Evolutionary conservation across 2,113 vertebrate species (phyloP).

Genomic region (Gymnorhina tibicen): DNA sequence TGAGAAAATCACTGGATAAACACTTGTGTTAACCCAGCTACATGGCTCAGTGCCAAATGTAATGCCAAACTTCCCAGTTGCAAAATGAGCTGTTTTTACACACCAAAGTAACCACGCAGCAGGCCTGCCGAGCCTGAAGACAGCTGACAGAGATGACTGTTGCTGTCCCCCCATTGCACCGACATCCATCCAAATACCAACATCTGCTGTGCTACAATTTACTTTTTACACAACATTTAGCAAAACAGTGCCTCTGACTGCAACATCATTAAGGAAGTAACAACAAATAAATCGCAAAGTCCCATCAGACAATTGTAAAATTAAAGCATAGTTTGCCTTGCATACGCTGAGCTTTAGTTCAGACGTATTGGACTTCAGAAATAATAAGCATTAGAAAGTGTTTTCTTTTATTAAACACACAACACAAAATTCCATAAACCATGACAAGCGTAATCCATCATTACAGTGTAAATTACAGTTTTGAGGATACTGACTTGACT

Average conservation of each 20-base stretch:
- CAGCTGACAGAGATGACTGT: conserved; percentile 82
- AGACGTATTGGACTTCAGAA: conserved; percentile 47
- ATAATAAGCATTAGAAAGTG: conserved; percentile 15
- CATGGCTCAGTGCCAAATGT: conserved; percentile 63
- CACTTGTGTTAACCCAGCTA: conserved; percentile 49
- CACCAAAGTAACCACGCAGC: conserved; percentile 93
- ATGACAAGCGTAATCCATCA: conserved; percentile 47
- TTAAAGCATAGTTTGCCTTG: conserved; percentile 68
- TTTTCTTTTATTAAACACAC: conserved; percentile 46
- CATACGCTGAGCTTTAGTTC: conserved; percentile 58
- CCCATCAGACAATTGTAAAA: conserved; percentile 73
- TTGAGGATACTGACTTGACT: conserved; percentile 45
- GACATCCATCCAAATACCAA: conserved; percentile 80
- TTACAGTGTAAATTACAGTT: conserved; percentile 66
- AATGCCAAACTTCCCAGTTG: conserved; percentile 78
- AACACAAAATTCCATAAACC: conserved; percentile 20
- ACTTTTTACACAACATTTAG: conserved; percentile 95
- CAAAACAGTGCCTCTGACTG: conserved; percentile 84
- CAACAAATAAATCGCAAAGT: conserved; percentile 71
- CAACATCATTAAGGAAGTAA: conserved; percentile 76
- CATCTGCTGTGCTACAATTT: conserved; percentile 91
- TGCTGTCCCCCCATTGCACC: conserved; percentile 74
- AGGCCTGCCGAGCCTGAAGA: conserved; percentile 78
- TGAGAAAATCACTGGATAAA: conserved; percentile 70
- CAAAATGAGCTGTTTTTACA: conserved; percentile 86